Evolutionary conservation across 92 coral and sea anemone genomes (phyloP), one percentile per base, ranked within the genome.

Genomic region (Parazoanthus swiftii): DNA sequence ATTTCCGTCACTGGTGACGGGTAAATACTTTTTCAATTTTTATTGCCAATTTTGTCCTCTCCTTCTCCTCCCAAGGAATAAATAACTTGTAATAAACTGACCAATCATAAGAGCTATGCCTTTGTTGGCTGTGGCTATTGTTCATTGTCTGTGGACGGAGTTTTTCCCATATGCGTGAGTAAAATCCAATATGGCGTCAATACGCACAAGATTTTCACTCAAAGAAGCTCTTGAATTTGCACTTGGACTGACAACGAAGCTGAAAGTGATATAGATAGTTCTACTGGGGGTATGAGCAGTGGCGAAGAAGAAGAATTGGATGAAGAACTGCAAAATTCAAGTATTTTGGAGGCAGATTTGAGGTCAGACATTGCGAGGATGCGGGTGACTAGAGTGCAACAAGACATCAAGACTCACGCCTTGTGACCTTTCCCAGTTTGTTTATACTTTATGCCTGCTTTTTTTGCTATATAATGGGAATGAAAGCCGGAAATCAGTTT

Each of bases 171-270:
- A 14, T 72, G 76, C 42, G 76, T n/a, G 13, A 72, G 76, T 33
- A 29, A 72, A 72, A 21, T 51, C 44, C 44, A 80, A 80, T 59
- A 25, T 54, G 58, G 82, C 54, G 66, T 78, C 58, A 15, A 13
- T 67, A 46, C 58, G 63, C 54, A 78, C 48, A 78, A 50, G 33
- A 15, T n/a, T 78, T 78, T n/a, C 82, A 78, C 82, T 78, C 76
- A 43, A 72, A 43, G 76, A 72, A 72, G 76, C 76, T 36, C 18
- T 72, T 11, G 76, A 29, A 72, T 26, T 72, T 72, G 76, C 76
- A 33, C 42, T 72, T 20, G 38, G 76, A 72, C 36, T 21, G 76
- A 72, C 36, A 72, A 72, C 8, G 76, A 72, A 72, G 76, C 65
- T 13, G 65, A 58, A 58, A 58, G 65, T 58, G 65, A 16, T 58